These are phyloP conservation scores for Hypolimnas misippus DNA, from an alignment of 2,888 invertebrate species.

Conservation along the genomic window DNA sequence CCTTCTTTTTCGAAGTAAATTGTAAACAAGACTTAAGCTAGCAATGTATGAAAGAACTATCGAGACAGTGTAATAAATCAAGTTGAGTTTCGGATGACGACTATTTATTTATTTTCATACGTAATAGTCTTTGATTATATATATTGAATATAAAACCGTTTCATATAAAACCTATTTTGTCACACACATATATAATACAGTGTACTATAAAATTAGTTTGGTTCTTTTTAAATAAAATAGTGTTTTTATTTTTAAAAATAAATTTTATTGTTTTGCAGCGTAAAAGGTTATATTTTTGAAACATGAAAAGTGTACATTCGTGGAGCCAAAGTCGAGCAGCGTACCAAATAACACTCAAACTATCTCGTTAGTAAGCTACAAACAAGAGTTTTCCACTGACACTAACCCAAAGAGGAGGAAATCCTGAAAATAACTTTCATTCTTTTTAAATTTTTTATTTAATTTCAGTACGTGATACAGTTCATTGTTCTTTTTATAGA, in stretches of 20 bases:
- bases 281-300: constrained; percentile 3
- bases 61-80: too few species aligned
- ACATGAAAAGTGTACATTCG: constrained; percentile 8
- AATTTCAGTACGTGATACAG: background rate
- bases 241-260: constrained; percentile 2
- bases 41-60: too few species aligned
- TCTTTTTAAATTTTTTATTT: background rate
- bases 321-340: constrained; percentile 9
- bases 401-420: background rate
- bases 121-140: too few species aligned
- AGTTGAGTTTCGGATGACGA: too few species aligned
- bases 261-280: background rate
- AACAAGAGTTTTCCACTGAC: constrained; percentile 8
- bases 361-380: constrained; percentile 11
- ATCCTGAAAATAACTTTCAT: background rate
- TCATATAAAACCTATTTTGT: too few species aligned
- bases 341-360: constrained; percentile 11
- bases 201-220: too few species aligned
- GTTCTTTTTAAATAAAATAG: background rate
- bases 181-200: too few species aligned
- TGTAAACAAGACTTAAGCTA: too few species aligned
- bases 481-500: background rate
- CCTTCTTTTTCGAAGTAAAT: too few species aligned
- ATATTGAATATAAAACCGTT: too few species aligned
- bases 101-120: too few species aligned